Evolutionary conservation across 2,888 invertebrate species (phyloP).

Genomic region (Napeogenes sylphis): DNA sequence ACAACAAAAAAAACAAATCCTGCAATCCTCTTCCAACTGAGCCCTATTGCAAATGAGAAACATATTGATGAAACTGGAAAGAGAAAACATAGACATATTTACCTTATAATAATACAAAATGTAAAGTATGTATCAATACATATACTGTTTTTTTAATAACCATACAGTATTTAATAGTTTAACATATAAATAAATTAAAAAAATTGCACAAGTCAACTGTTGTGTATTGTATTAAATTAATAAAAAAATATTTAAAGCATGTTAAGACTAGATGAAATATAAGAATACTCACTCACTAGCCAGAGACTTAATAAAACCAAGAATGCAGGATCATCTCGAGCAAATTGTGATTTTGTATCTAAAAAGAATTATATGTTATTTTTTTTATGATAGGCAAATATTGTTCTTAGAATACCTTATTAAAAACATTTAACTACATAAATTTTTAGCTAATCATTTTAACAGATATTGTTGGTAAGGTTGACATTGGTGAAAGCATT

Average conservation of each 20-base stretch:
- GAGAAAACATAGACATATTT: conserved; percentile 32
- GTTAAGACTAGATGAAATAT: not conserved
- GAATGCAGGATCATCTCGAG: conserved; percentile 99
- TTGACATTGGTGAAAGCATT: too few relatives aligned
- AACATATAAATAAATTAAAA: too few relatives aligned
- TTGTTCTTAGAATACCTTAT: too few relatives aligned
- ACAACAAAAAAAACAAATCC: conserved; percentile 94
- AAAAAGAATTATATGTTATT: conserved; percentile 45
- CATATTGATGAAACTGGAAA: conserved; percentile 91
- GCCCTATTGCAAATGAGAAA: conserved; percentile 87
- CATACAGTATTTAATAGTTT: too few relatives aligned
- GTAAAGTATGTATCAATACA: conserved; percentile 16
- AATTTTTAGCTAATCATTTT: too few relatives aligned
- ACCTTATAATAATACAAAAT: conserved; percentile 11
- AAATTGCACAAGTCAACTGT: too few relatives aligned
- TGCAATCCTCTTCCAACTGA: conserved; percentile 83
- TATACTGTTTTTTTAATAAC: too few relatives aligned
- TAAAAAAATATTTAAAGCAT: too few relatives aligned
- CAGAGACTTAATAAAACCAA: conserved; percentile 92
- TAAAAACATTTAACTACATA: too few relatives aligned
- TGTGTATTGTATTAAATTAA: too few relatives aligned
- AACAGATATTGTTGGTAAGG: too few relatives aligned
- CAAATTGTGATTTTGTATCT: conserved; percentile 99
- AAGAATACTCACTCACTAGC: conserved; percentile 82
- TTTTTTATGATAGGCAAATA: too few relatives aligned